These are phyloP conservation scores for Drepanosiphum platanoidis DNA, from an alignment of 2,888 invertebrate genomes.

Conservation along the genomic window DNA sequence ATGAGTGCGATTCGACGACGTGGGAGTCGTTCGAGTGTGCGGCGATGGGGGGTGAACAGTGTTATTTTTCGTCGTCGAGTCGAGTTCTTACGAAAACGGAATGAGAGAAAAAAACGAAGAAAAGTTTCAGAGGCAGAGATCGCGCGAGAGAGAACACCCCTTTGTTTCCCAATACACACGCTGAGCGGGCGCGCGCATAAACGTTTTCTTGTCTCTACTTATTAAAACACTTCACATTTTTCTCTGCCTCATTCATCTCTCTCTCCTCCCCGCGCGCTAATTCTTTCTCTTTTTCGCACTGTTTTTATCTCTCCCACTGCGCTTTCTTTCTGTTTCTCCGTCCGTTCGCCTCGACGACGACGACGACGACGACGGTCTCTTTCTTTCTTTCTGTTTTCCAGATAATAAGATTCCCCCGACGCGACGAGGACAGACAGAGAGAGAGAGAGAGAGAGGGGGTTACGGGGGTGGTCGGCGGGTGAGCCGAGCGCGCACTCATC, in stretches of 20 bases:
- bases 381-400: conserved; percentile 58
- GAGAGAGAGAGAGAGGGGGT: background rate
- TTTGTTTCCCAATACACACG: conserved; percentile 61
- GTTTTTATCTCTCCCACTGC: conserved; percentile 41
- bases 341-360: background rate
- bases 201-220: conserved; percentile 63
- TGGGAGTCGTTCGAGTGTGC: background rate
- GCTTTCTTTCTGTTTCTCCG: background rate
- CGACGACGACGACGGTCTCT: conserved; percentile 15
- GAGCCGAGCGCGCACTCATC: conserved; percentile 63
- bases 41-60: background rate
- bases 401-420: conserved; percentile 58
- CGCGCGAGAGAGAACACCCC: conserved; percentile 55
- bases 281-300: conserved; percentile 61
- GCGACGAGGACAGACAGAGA: conserved; percentile 35
- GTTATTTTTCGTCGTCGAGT: conserved; percentile 56
- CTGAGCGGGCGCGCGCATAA: conserved; percentile 57
- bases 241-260: conserved; percentile 55
- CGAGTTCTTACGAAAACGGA: conserved; percentile 35
- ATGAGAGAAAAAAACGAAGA: conserved; percentile 10
- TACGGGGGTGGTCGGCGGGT: background rate
- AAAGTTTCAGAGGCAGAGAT: conserved; percentile 57
- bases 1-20: conserved; percentile 48
- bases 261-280: conserved; percentile 35
- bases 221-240: conserved; percentile 64